A percentile compares a stretch with the other conserved stretches of the same genome.
Conservation (phyloP, 2,888 invertebrate genomes). For the Epinotia nisella region DNA sequence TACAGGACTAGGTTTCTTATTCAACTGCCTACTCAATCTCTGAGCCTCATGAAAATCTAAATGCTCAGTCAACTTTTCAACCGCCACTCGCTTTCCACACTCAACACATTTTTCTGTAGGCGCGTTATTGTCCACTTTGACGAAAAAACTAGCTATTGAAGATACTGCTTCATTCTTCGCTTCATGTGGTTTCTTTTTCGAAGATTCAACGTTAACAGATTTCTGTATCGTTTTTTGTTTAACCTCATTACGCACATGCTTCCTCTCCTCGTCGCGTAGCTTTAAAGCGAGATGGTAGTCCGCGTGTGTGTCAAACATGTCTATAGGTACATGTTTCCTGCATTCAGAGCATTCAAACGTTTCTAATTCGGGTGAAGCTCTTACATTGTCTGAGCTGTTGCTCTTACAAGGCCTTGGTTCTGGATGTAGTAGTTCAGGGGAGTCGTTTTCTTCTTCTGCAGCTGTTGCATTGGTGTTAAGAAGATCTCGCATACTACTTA, state of each 20-base stretch:
- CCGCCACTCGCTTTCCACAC: slow-evolving; percentile 87
- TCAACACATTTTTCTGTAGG: slow-evolving; percentile 86
- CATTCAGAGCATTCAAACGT: slow-evolving; percentile 87
- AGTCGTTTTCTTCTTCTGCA: slow-evolving; percentile 36
- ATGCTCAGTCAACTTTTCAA: slow-evolving; percentile 89
- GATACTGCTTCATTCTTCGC: slow-evolving; percentile 58
- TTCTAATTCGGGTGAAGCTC: slow-evolving; percentile 48
- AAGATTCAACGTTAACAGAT: slow-evolving; percentile 49
- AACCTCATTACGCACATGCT: slow-evolving; percentile 58
- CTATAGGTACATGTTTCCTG: slow-evolving; percentile 81
- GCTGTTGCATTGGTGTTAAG: slow-evolving; percentile 58
- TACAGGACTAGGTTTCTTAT: slow-evolving; percentile 64
- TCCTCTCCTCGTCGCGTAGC: slow-evolving; percentile 85
- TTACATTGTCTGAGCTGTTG: slow-evolving; percentile 10
- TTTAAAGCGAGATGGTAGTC: slow-evolving; percentile 90
- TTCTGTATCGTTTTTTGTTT: slow-evolving; percentile 53
- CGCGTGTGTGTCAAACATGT: slow-evolving; percentile 87
- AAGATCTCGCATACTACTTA: slow-evolving; percentile 69
- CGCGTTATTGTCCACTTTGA: slow-evolving; percentile 70
- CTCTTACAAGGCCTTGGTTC: slow-evolving; percentile 16
- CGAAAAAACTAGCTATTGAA: slow-evolving; percentile 74
- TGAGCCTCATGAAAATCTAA: slow-evolving; percentile 94
- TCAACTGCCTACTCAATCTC: slow-evolving; percentile 88
- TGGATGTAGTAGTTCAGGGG: slow-evolving; percentile 22
- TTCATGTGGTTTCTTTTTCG: slow-evolving; percentile 47